These are phyloP conservation scores for Oncopodura yosiiana DNA, from an alignment of 1,140 invertebrate genomes.

Conservation along the genomic window DNA sequence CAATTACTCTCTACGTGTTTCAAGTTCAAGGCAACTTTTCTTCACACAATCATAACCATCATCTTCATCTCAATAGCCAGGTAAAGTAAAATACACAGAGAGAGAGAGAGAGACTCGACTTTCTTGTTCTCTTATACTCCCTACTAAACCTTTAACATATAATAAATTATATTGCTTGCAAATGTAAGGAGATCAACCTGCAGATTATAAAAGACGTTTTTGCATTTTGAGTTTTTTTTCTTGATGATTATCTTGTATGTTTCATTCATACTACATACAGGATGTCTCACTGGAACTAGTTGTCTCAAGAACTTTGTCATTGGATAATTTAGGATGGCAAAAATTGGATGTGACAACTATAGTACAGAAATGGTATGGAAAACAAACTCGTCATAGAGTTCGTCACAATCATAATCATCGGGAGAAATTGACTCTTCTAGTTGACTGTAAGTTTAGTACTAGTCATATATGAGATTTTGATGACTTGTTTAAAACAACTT, in stretches of 20 bases:
- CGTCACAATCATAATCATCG: constrained; percentile 38
- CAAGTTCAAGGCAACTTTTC: constrained; percentile 34
- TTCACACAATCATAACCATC: constrained; percentile 12
- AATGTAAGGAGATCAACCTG: too few species aligned
- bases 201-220: too few species aligned
- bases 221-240: too few species aligned
- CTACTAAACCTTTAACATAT: too few species aligned
- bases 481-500: constrained; percentile 39
- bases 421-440: constrained; percentile 59
- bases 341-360: constrained; percentile 70
- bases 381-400: constrained; percentile 27
- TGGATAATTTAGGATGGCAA: constrained; percentile 66
- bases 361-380: constrained; percentile 58
- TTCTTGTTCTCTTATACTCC: too few species aligned
- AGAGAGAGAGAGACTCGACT: too few species aligned
- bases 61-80: constrained; percentile 21
- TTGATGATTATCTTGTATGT: neutral
- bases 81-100: constrained; percentile 11
- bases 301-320: constrained; percentile 55
- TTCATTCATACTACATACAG: constrained; percentile 28
- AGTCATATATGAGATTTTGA: neutral
- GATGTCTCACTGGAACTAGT: constrained; percentile 37
- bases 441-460: constrained; percentile 58
- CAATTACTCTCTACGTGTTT: constrained; percentile 32
- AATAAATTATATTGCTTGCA: too few species aligned